Evolutionary conservation across 1,140 invertebrate genomes (phyloP), one percentile per base, ranked within the genome.

Genomic region (Ctenoplectra terminalis): DNA sequence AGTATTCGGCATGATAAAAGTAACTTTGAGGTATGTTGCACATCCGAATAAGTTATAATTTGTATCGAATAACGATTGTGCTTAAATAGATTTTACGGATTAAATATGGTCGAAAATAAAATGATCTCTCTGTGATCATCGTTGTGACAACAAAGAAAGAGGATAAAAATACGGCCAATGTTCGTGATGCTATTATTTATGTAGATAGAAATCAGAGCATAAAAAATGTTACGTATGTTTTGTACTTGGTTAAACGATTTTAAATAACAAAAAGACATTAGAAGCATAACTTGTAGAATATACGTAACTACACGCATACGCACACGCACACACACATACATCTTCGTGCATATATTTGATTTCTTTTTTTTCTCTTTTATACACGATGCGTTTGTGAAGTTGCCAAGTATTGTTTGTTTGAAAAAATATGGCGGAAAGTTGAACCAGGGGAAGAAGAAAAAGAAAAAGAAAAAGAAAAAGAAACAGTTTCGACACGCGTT

Each of bases 231-330:
- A 87, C 85, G 83, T 91, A 90, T 91, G 48, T 79, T 90, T 91
- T 90, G 88, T 91, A 92, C 88, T 91, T 87, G 87, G 84, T 91
- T 91, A 81, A 88, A 82, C 84, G 87, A 69, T 69, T 88, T 74
- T 43, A 72, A 66, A 67, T 85, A 79, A 81, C 75, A 56, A 74
- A 77, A 52, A 79, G 54, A 76, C 31, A 79, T 23, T 61, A 77
- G 52, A 71, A 54, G 40, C 31, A 48, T 72, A 69, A 60, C 60
- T 15, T 43, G 40, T 79, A 76, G 40, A 48, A 50, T 66, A 50
- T 11, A 48, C 13, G 40, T 40, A 9, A 5, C 9, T 40, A 40
- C 40, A 40, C 9, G 4, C 9, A 40, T 40, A 40, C 40, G 9
- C 9, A 9, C 40, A 40, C 40, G 40, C n/a, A 48, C 13, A 48